Evolutionary conservation across 2,113 vertebrate genomes (phyloP), one percentile per base, ranked within the genome.

Genomic region (Brachypodius melanocephalos): DNA sequence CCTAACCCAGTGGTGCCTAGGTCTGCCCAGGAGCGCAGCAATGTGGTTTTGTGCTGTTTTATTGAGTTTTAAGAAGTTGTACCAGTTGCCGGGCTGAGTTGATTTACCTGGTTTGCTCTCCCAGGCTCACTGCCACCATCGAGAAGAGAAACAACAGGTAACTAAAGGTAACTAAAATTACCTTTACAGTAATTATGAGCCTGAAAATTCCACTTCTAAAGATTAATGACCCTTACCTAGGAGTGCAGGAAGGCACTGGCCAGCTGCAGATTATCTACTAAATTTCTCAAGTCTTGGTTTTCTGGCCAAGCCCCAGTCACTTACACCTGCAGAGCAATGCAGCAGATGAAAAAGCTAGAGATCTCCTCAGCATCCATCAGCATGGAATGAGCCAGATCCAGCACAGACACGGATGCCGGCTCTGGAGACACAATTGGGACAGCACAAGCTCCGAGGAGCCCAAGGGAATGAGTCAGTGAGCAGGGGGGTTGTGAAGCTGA

Each of bases 361-460:
- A 65, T 4, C 8, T 72, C n/a, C 36, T 54, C 43, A 65, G 52
- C 20, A 52, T 18, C 40, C 54, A 29, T 16, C 48, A 34, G 25
- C 42, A 52, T 3, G 13, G 69, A 81, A 54, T 0, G 0, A 74
- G 24, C 16, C 84, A 55, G 40, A 46, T 59, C 36, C 59, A 57
- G 29, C 67, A 80, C 0, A 18, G 80, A 17, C 52, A 61, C 0
- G 0, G 49, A 43, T 7, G 2, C 52, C 6, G 20, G 34, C 42
- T 62, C 73, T 43, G 55, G 24, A 73, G 55, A 62, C 38, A 55
- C 1, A 10, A 21, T 1, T 9, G 42, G 31, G 71, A 28, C 6
- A 32, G 38, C 22, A 40, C 25, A 45, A 40, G 52, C 52, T 90
- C 16, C 0, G 0, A 29, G 51, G 32, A 85, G 48, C 48, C 42